These are phyloP conservation scores for Tolypeutes matacus DNA, from an alignment of 2,797 vertebrate genomes.

Conservation along the genomic window DNA sequence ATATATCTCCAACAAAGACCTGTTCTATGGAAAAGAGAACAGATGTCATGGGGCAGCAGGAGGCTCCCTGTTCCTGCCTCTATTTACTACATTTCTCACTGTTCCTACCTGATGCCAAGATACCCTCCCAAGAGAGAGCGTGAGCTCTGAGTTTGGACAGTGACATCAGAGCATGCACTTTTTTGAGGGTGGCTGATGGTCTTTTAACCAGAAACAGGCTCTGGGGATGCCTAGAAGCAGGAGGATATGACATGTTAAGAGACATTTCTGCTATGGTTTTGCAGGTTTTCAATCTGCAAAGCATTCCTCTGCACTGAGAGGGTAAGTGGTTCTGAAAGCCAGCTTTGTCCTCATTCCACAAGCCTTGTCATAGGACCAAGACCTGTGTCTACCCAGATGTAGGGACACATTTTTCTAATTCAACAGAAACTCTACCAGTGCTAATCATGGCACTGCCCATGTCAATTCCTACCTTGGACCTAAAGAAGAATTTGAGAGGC, in stretches of 20 bases:
- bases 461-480: neutral
- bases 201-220: neutral
- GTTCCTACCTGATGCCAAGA: neutral
- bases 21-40: neutral
- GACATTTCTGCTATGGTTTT: neutral
- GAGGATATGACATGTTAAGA: neutral
- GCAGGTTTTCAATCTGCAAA: neutral
- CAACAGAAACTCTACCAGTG: neutral
- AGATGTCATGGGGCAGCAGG: accelerated
- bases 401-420: neutral
- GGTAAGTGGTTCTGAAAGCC: neutral
- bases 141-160: neutral
- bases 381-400: neutral
- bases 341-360: neutral
- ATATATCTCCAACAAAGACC: neutral
- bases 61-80: neutral
- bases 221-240: neutral
- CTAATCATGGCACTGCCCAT: neutral
- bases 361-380: neutral
- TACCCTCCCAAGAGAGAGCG: no score
- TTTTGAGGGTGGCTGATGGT: neutral
- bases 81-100: neutral
- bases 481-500: neutral
- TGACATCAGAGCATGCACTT: neutral
- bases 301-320: neutral